phyloP scores from a whole-genome alignment of 1,140 invertebrate genomes.

The Chironomus tepperi region DNA sequence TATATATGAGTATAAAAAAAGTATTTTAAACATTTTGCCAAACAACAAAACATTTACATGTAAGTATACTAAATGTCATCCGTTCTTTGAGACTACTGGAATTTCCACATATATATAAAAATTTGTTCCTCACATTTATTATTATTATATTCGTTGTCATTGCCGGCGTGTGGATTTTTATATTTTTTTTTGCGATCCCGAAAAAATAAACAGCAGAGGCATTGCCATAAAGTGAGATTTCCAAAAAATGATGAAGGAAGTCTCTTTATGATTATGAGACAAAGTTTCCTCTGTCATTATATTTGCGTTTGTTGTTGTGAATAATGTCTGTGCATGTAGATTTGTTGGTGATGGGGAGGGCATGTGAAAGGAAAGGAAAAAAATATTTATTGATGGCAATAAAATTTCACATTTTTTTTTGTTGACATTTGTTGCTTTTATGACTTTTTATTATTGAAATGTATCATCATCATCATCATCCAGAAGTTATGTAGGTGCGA shows the following conservation, averaged over 20 bases:
- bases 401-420: not conserved
- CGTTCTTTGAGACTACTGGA: not conserved
- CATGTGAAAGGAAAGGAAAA: too few relatives aligned
- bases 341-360: too few relatives aligned
- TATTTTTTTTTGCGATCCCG: not conserved
- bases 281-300: not conserved
- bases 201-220: not conserved
- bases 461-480: too few relatives aligned
- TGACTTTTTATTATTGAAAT: too few relatives aligned
- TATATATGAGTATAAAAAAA: not conserved
- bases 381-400: not conserved
- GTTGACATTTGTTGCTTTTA: slow-evolving; percentile 8
- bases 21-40: slow-evolving; percentile 2
- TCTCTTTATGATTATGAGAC: slow-evolving; percentile 8
- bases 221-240: not conserved
- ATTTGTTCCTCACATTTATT: not conserved
- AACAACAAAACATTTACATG: not conserved
- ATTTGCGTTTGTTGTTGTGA: not conserved
- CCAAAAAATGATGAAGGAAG: not conserved
- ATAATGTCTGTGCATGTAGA: too few relatives aligned
- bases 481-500: too few relatives aligned
- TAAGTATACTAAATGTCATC: slow-evolving; percentile 14
- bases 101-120: not conserved
- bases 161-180: not conserved
- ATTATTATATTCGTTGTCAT: slow-evolving; percentile 3